Evolutionary conservation across 2,797 vertebrate species (phyloP), one percentile per base, ranked within the genome.

Genomic region (Triplophysa yarkandensis): DNA sequence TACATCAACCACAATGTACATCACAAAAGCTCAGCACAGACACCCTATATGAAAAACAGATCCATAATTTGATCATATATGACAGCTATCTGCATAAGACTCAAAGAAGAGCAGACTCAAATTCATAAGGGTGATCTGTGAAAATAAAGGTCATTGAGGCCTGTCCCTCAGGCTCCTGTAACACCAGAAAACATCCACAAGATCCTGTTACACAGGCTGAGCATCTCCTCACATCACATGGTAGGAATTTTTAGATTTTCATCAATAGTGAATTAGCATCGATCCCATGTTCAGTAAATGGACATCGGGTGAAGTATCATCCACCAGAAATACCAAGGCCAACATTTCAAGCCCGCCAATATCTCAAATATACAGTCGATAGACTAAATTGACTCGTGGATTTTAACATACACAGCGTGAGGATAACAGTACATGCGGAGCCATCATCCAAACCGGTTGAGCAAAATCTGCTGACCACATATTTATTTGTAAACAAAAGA

Each of bases 261-360:
- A 88, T 91, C 84, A 86, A 87, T 88, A 88, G 32, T 82, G 78
- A 85, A 90, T 90, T 86, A 89, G 81, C 81, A 90, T 87, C 80
- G 89, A 91, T 87, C 84, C 71, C 62, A 79, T 65, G 75, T 34
- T 36, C 77, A 71, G 72, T 13, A 80, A 72, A 79, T 77, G 74
- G 78, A 81, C 52, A 60, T 76, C 69, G 71, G 70, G 82, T 85
- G 78, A 80, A 83, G 32, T 76, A 84, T 78, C 84, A 69, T 75
- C 36, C 70, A 63, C 55, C 23, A 73, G 46, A 67, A 67, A 78
- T 43, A 57, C 54, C 52, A 48, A 72, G 82, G 52, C 17, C 32
- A 19, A 58, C 23, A 34, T 61, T 69, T 76, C 71, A 30, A 34
- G 43, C 48, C 36, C 1, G 16, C 14, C 6, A n/a, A 44, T 17